phyloP scores from a whole-genome alignment of 2,888 invertebrate genomes.

The Kuschelorhynchus macadamiae region DNA sequence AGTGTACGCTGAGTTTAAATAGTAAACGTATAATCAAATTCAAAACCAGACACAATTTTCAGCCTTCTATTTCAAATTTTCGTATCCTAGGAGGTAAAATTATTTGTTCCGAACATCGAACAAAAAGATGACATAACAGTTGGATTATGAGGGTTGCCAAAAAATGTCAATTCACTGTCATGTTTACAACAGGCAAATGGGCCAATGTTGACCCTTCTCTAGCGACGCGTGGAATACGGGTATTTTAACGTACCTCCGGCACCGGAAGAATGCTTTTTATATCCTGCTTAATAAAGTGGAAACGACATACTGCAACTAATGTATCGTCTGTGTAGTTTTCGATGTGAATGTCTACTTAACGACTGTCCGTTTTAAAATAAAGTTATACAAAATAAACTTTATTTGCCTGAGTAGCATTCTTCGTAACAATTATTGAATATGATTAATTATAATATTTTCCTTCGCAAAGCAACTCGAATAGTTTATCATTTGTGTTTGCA shows the following conservation, averaged over 20 bases:
- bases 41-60: too few relatives aligned
- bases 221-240: constrained; percentile 48
- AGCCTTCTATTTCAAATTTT: too few relatives aligned
- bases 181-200: constrained; percentile 36
- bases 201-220: constrained; percentile 41
- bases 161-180: constrained; percentile 45
- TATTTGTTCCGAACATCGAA: too few relatives aligned
- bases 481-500: too few relatives aligned
- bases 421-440: background rate
- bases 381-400: constrained; percentile 12
- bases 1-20: too few relatives aligned
- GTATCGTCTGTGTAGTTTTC: constrained; percentile 53
- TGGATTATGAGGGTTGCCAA: constrained; percentile 45
- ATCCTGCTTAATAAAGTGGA: constrained; percentile 68
- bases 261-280: constrained; percentile 66
- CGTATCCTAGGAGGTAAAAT: too few relatives aligned
- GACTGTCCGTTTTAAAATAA: constrained; percentile 11
- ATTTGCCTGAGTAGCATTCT: constrained; percentile 14
- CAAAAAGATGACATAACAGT: too few relatives aligned
- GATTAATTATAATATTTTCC: constrained; percentile 5
- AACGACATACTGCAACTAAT: constrained; percentile 64
- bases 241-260: constrained; percentile 53
- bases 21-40: too few relatives aligned
- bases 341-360: constrained; percentile 48
- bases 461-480: too few relatives aligned